A percentile compares a stretch with the other conserved stretches of the same genome.
Conservation (phyloP, 2,113 vertebrate genomes). For the Heteronetta atricapilla region DNA sequence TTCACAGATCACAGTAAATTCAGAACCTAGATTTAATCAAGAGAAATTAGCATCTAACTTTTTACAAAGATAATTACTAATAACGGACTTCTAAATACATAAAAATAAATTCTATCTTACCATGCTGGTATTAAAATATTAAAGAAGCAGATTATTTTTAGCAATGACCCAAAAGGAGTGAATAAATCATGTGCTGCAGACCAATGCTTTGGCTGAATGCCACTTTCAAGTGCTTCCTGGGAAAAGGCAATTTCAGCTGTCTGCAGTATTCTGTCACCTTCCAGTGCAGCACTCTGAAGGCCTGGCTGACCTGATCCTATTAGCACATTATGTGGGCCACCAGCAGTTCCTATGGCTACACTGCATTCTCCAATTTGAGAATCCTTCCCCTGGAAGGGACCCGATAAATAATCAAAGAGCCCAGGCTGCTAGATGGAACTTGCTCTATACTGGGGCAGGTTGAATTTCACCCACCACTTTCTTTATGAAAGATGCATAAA, state of each 20-base stretch:
- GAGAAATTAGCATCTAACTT: background rate
- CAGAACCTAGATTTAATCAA: background rate
- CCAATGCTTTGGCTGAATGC: background rate
- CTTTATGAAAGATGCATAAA: conserved; percentile 2
- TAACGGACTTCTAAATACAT: background rate
- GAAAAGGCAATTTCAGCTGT: background rate
- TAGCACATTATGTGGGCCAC: background rate
- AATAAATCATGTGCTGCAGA: background rate
- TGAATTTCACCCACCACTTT: conserved; percentile 2
- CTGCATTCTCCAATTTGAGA: background rate
- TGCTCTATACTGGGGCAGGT: background rate
- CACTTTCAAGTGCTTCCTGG: background rate
- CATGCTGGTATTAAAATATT: background rate
- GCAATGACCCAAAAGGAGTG: background rate
- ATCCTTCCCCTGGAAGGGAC: background rate
- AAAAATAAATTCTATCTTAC: background rate
- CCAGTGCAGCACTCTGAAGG: accelerated
- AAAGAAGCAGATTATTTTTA: conserved; percentile 33
- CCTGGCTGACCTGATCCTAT: background rate
- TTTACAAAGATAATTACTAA: background rate
- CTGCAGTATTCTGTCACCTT: background rate
- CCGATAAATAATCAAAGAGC: background rate
- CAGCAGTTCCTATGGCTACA: background rate
- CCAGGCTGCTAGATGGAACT: background rate
- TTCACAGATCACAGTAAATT: background rate